Evolutionary conservation across 2,113 vertebrate species (phyloP), one percentile per base, ranked within the genome.

Genomic region (Pseudorasbora parva): DNA sequence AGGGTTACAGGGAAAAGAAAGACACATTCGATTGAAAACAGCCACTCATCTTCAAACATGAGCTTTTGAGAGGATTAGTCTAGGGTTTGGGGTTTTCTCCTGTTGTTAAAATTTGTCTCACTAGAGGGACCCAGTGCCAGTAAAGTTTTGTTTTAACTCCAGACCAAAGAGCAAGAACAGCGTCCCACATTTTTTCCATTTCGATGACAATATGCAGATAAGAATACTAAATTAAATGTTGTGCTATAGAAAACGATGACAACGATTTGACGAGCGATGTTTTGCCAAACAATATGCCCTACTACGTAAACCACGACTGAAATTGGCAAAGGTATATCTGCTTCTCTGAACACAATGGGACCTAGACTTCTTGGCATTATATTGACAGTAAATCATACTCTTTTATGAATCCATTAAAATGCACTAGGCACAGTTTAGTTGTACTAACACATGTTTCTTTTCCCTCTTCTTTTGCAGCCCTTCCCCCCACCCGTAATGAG

Each of bases 61-160:
- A 49, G 74, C 82, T 78, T 86, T 84, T 51, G 49, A 82, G 51
- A 77, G 79, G 85, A 86, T 88, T 57, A 86, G 87, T 60, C 49
- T 84, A 68, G 41, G 57, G 71, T 87, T 86, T 84, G 66, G 78
- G 45, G 23, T 85, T 75, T 83, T 60, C 66, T 73, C 77, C 57
- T 86, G 72, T 86, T 82, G 83, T 86, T 87, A 59, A 84, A 83
- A 54, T 77, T 86, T 82, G 77, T 66, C 56, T 82, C 86, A 89
- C 84, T 76, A 78, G 68, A 66, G 83, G 83, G 83, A 85, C 66
- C 83, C 74, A 87, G 73, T 87, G 78, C 83, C 74, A 87, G 79
- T 84, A 69, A 69, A 84, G 49, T 82, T 82, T 62, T 25, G 1
- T 19, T 82, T 60, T 60, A 60, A 59, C 51, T 14, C 43, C 41